Percentiles rank a stretch among this genome's conserved stretches.
Evolutionary conservation across 2,797 vertebrate genomes (phyloP).

Genomic region (Poliocrania exsul): DNA sequence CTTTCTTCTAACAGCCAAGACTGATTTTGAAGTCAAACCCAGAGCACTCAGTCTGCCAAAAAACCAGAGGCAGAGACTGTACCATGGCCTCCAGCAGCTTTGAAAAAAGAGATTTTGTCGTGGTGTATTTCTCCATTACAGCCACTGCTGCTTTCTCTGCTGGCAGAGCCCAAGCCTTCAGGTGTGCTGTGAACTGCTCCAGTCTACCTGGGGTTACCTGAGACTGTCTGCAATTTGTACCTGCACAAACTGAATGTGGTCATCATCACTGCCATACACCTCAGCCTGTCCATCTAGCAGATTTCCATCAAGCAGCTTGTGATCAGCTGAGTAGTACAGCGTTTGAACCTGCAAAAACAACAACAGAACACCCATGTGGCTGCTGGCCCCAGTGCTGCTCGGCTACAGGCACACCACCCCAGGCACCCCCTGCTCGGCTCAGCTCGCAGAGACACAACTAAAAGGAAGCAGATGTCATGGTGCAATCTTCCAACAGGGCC

Average conservation of each 20-base stretch:
- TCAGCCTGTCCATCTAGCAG: conserved; percentile 97
- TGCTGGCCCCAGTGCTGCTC: conserved; percentile 87
- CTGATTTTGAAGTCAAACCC: not conserved
- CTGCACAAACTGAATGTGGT: conserved; percentile 99
- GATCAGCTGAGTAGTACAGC: conserved; percentile 99
- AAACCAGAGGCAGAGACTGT: not conserved
- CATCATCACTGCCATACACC: conserved; percentile 98
- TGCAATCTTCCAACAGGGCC: conserved; percentile 73
- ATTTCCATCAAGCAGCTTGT: conserved; percentile 99
- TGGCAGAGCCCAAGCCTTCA: conserved; percentile 33
- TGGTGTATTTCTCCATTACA: not conserved
- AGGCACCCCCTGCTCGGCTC: conserved; percentile 68
- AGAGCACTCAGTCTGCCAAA: not conserved
- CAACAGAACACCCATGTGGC: conserved; percentile 98
- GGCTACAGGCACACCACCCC: conserved; percentile 73
- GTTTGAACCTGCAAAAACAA: conserved; percentile 99
- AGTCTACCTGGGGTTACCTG: conserved; percentile 76
- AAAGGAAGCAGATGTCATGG: conserved; percentile 78
- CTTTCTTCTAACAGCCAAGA: not conserved
- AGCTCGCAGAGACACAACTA: conserved; percentile 74
- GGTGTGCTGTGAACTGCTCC: conserved; percentile 65
- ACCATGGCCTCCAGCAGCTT: not conserved
- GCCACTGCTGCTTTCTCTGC: conserved; percentile 43
- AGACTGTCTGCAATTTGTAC: conserved; percentile 86
- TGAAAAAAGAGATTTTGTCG: not conserved